phyloP scores from a whole-genome alignment of 2,888 invertebrate genomes.

The Melinaea menophilus region DNA sequence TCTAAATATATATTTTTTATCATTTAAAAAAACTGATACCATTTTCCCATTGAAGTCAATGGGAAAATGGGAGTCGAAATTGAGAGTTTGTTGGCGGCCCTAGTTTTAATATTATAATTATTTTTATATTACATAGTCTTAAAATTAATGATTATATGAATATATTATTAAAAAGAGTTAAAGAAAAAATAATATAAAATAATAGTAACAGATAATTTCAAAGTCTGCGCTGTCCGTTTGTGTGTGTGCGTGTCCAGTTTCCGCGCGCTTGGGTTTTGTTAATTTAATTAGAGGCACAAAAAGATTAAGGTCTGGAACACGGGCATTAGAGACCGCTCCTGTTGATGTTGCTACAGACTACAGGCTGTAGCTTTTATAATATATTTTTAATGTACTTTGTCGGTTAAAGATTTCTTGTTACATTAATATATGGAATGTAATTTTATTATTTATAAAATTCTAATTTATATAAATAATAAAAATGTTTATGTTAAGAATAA shows the following conservation, averaged over 20 bases:
- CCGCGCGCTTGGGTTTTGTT: conserved; percentile 75
- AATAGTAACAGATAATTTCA: background rate
- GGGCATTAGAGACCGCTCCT: conserved; percentile 71
- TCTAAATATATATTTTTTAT: too few species aligned
- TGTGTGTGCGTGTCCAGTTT: conserved; percentile 73
- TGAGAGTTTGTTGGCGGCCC: too few species aligned
- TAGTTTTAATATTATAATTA: too few species aligned
- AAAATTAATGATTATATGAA: too few species aligned
- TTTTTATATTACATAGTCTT: too few species aligned
- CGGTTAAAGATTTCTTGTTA: too few species aligned
- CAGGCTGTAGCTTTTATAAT: conserved; percentile 1
- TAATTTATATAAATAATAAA: background rate
- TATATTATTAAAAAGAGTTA: too few species aligned
- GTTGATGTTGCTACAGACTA: conserved; percentile 49
- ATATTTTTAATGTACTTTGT: background rate
- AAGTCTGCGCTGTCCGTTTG: conserved; percentile 38
- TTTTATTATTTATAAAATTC: background rate
- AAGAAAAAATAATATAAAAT: background rate
- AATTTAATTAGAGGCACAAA: conserved; percentile 78
- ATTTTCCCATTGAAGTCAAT: too few species aligned
- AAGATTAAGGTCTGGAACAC: conserved; percentile 75
- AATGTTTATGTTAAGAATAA: too few species aligned
- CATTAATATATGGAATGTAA: background rate
- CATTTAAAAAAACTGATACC: too few species aligned
- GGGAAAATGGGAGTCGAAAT: too few species aligned